Conservation (phyloP, 2,888 invertebrate genomes). For the Acanthosepion pharaonis region DNA sequence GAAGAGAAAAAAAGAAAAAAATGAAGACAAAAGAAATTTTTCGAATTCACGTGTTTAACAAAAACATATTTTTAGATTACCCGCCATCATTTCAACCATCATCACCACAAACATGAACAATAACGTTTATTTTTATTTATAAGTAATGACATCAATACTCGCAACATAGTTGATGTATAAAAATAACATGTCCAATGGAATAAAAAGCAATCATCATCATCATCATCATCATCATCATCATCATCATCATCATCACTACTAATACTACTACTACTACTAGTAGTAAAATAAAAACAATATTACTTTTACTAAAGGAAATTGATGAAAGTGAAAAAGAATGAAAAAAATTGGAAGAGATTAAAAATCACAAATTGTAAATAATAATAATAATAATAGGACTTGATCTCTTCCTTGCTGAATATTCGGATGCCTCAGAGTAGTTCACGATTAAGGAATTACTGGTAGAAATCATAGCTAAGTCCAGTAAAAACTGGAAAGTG, state of each 20-base stretch:
- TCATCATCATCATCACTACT: background rate
- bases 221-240: background rate
- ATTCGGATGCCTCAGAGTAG: no score
- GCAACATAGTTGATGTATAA: background rate
- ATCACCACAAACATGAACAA: background rate
- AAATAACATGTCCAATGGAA: background rate
- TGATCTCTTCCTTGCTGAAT: no score
- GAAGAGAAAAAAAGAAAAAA: background rate
- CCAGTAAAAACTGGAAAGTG: no score
- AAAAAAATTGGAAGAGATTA: no score
- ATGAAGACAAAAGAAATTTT: background rate
- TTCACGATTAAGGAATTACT: no score
- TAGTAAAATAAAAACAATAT: background rate
- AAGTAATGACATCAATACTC: background rate
- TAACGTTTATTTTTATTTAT: background rate
- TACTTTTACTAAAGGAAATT: background rate
- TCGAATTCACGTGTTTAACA: background rate
- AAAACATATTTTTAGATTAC: slow-evolving; percentile 33
- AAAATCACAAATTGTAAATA: no score
- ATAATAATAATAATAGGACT: no score
- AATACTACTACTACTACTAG: background rate
- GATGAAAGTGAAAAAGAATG: no score
- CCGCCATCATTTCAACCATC: background rate
- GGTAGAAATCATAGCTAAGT: no score
- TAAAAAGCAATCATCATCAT: background rate